Evolutionary conservation across 2,113 vertebrate genomes (phyloP).

Genomic region (Anhinga anhinga): DNA sequence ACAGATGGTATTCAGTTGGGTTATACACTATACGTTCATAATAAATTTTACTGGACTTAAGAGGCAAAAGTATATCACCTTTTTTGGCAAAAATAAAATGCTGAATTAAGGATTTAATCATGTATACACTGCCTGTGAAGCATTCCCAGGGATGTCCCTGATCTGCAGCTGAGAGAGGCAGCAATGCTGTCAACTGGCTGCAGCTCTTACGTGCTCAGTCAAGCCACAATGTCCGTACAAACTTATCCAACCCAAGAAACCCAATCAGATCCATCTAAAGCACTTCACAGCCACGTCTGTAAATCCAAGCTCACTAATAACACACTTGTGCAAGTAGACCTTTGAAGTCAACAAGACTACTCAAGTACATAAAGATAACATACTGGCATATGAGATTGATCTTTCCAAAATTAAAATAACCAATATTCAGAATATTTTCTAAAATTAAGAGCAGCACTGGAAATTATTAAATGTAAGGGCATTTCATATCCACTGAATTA

Average conservation of each 20-base stretch:
- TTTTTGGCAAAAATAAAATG: background rate
- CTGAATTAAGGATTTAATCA: background rate
- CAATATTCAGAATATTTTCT: background rate
- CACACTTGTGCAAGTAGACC: background rate
- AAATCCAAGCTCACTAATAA: background rate
- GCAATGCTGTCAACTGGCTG: background rate
- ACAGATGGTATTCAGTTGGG: background rate
- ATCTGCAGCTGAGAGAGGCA: background rate
- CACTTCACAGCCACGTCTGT: background rate
- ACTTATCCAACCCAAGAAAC: background rate
- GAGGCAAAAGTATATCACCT: background rate
- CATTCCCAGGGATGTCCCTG: background rate
- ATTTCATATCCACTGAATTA: background rate
- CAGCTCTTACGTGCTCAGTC: background rate
- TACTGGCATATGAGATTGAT: background rate
- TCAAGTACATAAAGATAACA: background rate
- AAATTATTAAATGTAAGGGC: background rate
- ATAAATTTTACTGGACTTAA: background rate
- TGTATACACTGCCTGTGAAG: background rate
- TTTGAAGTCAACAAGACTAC: background rate
- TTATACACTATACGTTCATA: background rate
- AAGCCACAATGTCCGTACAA: background rate
- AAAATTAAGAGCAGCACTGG: background rate
- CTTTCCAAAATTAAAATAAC: background rate
- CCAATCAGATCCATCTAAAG: background rate